These are phyloP conservation scores for Corythaeola cristata DNA, from an alignment of 2,113 vertebrate genomes.

Conservation along the genomic window DNA sequence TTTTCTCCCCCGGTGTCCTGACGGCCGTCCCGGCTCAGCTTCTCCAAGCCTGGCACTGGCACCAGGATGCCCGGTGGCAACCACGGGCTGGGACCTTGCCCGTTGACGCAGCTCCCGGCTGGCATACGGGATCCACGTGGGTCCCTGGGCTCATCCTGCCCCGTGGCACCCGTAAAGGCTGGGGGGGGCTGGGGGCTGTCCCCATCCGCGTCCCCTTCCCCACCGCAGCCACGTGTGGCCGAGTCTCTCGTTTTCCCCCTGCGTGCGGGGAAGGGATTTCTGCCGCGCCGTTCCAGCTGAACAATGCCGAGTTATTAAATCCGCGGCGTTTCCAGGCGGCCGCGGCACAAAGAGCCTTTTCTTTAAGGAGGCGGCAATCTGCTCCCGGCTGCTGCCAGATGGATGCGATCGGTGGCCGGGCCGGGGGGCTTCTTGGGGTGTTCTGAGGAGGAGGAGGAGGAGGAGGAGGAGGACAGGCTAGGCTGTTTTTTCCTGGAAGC, in stretches of 20 bases:
- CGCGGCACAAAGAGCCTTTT: constrained; percentile 39
- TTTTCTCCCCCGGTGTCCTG: neutral
- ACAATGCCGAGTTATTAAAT: neutral
- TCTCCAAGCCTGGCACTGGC: neutral
- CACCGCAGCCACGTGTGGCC: neutral
- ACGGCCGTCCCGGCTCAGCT: neutral
- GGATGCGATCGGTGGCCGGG: neutral
- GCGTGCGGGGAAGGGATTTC: neutral
- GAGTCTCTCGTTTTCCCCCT: neutral
- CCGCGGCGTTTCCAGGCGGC: neutral
- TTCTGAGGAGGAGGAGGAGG: neutral
- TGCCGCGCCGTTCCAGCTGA: neutral
- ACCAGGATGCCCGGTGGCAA: too few relatives aligned
- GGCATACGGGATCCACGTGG: neutral
- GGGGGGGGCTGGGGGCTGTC: too few relatives aligned
- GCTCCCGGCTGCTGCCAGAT: neutral
- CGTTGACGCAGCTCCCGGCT: rapidly evolving
- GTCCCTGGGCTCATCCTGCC: neutral
- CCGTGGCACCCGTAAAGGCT: too few relatives aligned
- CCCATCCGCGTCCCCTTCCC: too few relatives aligned
- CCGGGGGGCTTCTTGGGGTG: neutral
- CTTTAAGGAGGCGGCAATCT: neutral
- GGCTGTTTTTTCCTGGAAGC: neutral
- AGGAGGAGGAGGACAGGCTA: neutral
- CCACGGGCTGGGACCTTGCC: neutral